Evolutionary conservation across 2,113 vertebrate genomes (phyloP), one percentile per base, ranked within the genome.

Genomic region (Eira barbara): DNA sequence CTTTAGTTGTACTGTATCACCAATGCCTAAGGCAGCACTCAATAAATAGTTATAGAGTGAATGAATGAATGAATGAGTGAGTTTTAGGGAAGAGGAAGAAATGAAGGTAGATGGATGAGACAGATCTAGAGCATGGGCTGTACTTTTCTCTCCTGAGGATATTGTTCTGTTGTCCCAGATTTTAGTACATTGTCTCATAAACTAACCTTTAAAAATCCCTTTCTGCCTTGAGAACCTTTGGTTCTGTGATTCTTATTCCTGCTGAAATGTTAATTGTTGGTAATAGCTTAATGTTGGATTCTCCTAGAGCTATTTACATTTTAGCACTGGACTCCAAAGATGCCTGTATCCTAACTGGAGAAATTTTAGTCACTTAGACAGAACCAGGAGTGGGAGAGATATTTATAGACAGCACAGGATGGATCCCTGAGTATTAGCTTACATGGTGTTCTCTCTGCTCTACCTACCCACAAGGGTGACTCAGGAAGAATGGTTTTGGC

Each of bases 221-320:
- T 84, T 36, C 36, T 88, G 23, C 13, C 39, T 7, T 49, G 14
- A 49, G 47, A 97, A 36, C 34, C n/a, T 89, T 39, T 84, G 76
- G 15, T 83, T 83, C 85, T 95, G 47, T 88, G 92, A 88, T 71
- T 93, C 61, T 84, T 91, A 92, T 83, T 81, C 59, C 57, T 65
- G 11, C 39, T 79, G 92, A 83, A 92, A 47, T 67, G 81, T 73
- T 95, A 96, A 93, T 87, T 87, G 96, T 96, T 91, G 89, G 39
- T 95, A 95, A 87, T 87, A 82, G 92, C 67, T 94, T 89, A 74
- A 89, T 89, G 45, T 81, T 90, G 36, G 45, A 63, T 87, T 97
- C 73, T 82, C 74, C 63, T 90, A 47, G 31, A 97, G 80, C 39
- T 82, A 73, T 93, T 71, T 91, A 69, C 85, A 90, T 87, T 94